A percentile compares a stretch with the other conserved stretches of the same genome.
Evolutionary conservation across 30 jellyfish, hydroid and myxozoan genomes (phyloP).

Genomic region (Rhopilema esculentum): DNA sequence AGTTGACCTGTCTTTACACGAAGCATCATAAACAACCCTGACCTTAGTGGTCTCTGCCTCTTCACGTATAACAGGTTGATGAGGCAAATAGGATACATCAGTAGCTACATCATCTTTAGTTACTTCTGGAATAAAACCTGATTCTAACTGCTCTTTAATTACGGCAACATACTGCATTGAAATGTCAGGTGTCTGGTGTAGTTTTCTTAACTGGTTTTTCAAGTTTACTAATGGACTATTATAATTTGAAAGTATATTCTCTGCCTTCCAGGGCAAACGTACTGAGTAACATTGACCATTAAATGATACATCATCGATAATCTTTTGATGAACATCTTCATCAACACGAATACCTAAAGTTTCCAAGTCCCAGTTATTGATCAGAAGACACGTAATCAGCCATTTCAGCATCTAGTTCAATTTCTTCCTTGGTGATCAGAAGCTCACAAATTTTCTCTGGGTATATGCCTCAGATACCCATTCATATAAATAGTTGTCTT

Average conservation of each 20-base stretch:
- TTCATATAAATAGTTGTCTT: no score
- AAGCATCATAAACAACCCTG: conserved; percentile 48
- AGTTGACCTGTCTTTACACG: background rate
- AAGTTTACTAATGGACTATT: conserved; percentile 2
- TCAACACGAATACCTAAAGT: conserved; percentile 51
- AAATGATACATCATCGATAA: conserved; percentile 40
- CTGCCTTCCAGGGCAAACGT: conserved; percentile 73
- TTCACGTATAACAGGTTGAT: conserved; percentile 52
- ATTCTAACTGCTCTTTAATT: conserved; percentile 18
- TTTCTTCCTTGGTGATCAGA: no score
- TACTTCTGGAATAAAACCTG: conserved; percentile 31
- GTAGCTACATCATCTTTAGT: conserved; percentile 21
- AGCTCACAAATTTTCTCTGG: no score
- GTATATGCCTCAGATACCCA: no score
- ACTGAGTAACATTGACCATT: conserved; percentile 58
- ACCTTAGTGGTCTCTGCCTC: conserved; percentile 48
- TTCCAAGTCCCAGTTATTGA: conserved; percentile 75
- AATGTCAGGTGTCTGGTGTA: conserved; percentile 36
- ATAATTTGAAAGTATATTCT: conserved; percentile 37
- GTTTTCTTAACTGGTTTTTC: conserved; percentile 22
- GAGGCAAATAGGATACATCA: conserved; percentile 40
- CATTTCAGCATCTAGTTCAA: no score
- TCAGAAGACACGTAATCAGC: no score
- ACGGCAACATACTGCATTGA: conserved; percentile 11
- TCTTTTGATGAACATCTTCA: conserved; percentile 54